These are phyloP conservation scores for Pseudotriccus pelzelni DNA, from an alignment of 2,797 vertebrate species.

Conservation along the genomic window DNA sequence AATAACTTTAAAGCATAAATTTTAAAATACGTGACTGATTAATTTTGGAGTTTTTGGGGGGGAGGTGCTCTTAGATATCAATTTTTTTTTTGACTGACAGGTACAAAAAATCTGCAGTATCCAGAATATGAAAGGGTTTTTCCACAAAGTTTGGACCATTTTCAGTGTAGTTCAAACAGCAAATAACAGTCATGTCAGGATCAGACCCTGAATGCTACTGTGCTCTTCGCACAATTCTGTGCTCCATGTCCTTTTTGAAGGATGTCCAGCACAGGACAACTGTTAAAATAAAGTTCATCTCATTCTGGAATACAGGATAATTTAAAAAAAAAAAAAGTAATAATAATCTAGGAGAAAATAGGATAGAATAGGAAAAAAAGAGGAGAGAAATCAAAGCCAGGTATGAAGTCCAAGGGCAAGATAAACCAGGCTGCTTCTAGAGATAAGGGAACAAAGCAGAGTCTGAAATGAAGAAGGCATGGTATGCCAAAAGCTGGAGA, in stretches of 20 bases:
- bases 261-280: not conserved
- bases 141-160: not conserved
- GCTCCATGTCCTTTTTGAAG: not conserved
- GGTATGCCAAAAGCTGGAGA: not conserved
- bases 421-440: not conserved
- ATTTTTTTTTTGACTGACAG: not conserved
- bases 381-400: not conserved
- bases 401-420: not conserved
- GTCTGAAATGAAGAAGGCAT: not conserved
- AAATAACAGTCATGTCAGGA: not conserved
- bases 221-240: not conserved
- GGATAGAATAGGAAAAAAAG: not conserved
- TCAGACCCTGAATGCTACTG: not conserved
- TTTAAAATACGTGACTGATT: not conserved
- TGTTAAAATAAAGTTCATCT: not conserved
- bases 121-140: not conserved
- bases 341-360: not conserved
- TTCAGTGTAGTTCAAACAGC: not conserved
- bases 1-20: not conserved
- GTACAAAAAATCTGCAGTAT: not conserved
- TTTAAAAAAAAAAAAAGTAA: not conserved
- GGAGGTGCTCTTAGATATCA: not conserved
- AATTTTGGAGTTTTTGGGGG: rapidly evolving
- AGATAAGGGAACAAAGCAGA: not conserved
- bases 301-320: not conserved